Evolutionary conservation across 1,140 invertebrate species (phyloP), one percentile per base, ranked within the genome.

Genomic region (Carcinoscorpius rotundicauda): DNA sequence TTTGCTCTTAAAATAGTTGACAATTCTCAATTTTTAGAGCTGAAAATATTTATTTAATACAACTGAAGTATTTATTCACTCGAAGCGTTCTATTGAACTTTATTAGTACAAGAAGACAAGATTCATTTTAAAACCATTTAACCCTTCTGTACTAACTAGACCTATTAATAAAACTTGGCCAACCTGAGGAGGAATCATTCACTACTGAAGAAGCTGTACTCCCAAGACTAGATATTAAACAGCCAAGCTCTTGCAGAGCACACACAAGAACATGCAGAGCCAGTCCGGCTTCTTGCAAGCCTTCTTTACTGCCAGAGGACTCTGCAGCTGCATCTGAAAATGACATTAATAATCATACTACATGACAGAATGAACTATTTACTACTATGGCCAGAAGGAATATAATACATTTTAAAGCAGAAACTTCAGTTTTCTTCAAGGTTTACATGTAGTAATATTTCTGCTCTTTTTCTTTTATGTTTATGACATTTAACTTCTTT

Each of bases 211-310:
- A 86, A 6, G 93, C 91, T 5, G 93, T 92, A 2, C 94, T 97
- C 49, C 93, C 93, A 5, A 98, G 82, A 67, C 89, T 87, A 51
- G 90, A 79, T 56, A 97, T 85, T 5, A 85, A 73, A 67, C 77
- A 78, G 3, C 82, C 81, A 8, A 78, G 67, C 78, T 98, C 94
- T 75, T 95, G 92, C 49, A 99, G 78, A 4, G 92, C 91, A 77
- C 95, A 97, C 4, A 97, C 91, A 50, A 97, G 75, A 63, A 97
- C 80, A 80, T 98, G 94, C 75, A 97, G 94, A 75, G 90, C 93
- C 75, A 91, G 91, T n/a, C 91, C 76, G 29, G 88, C 90, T 51
- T 74, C 71, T 56, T 67, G 63, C 51, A 60, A 59, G 52, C 61
- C 67, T 49, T 70, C 68, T 67, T 69, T 71, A 55, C 50, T 62